Evolutionary conservation across 1,140 invertebrate genomes (phyloP).

Genomic region (honey bee (Apis mellifera)): Amel_HAv3.1 CM009935.2:12201501-12202000

Average conservation of each 20-base stretch:
- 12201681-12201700: slow-evolving; percentile 13
- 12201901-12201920: not conserved
- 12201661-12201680: not conserved
- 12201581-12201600: not conserved
- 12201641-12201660: slow-evolving; percentile 28
- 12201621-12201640: not conserved
- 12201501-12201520: not conserved
- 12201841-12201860: not conserved
- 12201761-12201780: slow-evolving; percentile 20
- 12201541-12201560: not conserved
- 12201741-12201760: slow-evolving; percentile 20
- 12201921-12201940: not conserved
- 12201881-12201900: not conserved
- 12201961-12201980: slow-evolving; percentile 9
- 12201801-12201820: slow-evolving; percentile 40
- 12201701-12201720: slow-evolving; percentile 24
- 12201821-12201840: slow-evolving; percentile 34
- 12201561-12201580: not conserved
- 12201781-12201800: slow-evolving; percentile 40
- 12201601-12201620: slow-evolving; percentile 18
- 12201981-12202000: not conserved
- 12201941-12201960: not conserved
- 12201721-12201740: slow-evolving; percentile 18
- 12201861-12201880: slow-evolving; percentile 33
- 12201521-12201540: not conserved